A percentile compares a stretch with the other conserved stretches of the same genome.
Conservation (phyloP, 2,888 invertebrate species). For the Heliconius sara region DNA sequence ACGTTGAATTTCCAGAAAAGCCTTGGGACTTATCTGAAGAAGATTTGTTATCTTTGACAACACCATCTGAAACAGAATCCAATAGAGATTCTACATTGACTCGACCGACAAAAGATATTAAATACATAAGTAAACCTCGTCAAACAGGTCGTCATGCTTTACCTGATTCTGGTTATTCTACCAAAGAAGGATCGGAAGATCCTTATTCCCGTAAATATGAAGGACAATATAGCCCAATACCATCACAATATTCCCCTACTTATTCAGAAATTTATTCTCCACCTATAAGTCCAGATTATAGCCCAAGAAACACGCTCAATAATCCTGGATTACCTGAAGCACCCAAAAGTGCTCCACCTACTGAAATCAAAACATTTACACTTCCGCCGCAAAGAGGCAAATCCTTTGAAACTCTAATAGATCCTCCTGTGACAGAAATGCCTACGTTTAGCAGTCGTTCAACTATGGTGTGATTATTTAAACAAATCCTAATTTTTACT, state of each 20-base stretch:
- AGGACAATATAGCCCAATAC: constrained; percentile 74
- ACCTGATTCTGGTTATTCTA: constrained; percentile 79
- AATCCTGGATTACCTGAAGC: constrained; percentile 72
- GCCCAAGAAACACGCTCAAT: constrained; percentile 72
- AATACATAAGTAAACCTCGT: constrained; percentile 84
- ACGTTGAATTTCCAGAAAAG: constrained; percentile 91
- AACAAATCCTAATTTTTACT: not conserved
- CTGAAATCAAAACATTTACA: constrained; percentile 75
- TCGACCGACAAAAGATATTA: constrained; percentile 85
- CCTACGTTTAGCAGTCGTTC: constrained; percentile 75
- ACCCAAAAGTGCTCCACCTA: constrained; percentile 74
- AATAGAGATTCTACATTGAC: constrained; percentile 82
- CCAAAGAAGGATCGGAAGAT: constrained; percentile 75
- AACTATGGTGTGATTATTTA: constrained; percentile 72
- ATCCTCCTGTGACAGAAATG: constrained; percentile 69
- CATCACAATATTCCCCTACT: constrained; percentile 77
- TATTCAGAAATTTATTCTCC: constrained; percentile 82
- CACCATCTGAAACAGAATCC: constrained; percentile 85
- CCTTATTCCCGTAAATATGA: constrained; percentile 73
- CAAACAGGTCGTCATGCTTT: constrained; percentile 84
- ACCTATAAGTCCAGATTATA: constrained; percentile 76
- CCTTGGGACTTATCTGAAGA: constrained; percentile 90
- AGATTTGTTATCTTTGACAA: constrained; percentile 81
- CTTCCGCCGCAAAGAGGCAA: constrained; percentile 74
- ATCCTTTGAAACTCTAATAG: constrained; percentile 76